phyloP scores from a whole-genome alignment of 2,888 invertebrate species.

The Noctua fimbriata region DNA sequence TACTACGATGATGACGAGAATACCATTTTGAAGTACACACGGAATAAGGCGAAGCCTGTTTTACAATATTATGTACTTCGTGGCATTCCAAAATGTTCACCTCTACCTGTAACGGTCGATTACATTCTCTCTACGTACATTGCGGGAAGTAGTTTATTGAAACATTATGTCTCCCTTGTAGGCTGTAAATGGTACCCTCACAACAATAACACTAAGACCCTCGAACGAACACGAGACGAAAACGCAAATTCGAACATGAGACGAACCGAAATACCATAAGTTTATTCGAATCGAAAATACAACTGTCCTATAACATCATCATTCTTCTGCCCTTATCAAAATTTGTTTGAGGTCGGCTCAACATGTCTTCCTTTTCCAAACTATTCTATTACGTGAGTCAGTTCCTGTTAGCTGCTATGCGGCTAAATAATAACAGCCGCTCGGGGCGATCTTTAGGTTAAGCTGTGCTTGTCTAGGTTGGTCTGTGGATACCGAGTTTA shows the following conservation, averaged over 20 bases:
- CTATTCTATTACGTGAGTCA: not conserved
- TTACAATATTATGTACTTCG: constrained; percentile 20
- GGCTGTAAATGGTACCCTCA: not conserved
- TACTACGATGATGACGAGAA: not conserved
- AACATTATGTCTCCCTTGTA: constrained; percentile 23
- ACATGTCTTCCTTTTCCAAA: not conserved
- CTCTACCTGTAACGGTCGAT: constrained; percentile 10
- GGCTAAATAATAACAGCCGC: too few relatives aligned
- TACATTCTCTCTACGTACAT: not conserved
- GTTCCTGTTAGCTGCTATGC: too few relatives aligned
- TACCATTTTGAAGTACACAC: not conserved
- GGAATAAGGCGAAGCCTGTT: not conserved
- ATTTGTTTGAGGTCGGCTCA: not conserved
- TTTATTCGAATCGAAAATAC: not conserved
- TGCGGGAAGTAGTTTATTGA: constrained; percentile 31
- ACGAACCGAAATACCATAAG: not conserved
- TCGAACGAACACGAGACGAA: too few relatives aligned
- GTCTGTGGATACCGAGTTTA: too few relatives aligned
- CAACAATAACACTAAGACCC: not conserved
- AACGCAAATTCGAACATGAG: not conserved
- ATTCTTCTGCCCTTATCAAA: too few relatives aligned
- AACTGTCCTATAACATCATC: not conserved
- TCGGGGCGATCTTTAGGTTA: too few relatives aligned
- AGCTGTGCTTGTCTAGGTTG: too few relatives aligned
- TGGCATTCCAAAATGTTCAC: not conserved